These are phyloP conservation scores for Hydroisotoma schaefferi DNA, from an alignment of 2,888 invertebrate genomes.

Conservation along the genomic window DNA sequence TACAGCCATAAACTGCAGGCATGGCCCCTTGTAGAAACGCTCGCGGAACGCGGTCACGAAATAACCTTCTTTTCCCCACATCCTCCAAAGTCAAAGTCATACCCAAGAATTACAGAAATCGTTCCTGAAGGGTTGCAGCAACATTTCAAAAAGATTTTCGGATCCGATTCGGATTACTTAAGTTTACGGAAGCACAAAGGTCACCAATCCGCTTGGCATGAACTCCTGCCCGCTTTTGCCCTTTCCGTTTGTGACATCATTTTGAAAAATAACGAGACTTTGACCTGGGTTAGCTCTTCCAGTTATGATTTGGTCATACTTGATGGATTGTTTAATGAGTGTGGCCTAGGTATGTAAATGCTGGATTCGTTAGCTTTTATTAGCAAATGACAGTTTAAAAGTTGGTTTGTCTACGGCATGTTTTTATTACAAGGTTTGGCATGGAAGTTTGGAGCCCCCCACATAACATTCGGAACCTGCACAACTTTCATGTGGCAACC, in stretches of 20 bases:
- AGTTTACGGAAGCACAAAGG: conserved; percentile 17
- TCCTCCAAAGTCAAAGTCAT: conserved; percentile 13
- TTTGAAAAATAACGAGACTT: conserved; percentile 16
- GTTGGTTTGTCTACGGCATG: no score
- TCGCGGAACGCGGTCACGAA: conserved; percentile 34
- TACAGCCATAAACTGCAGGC: conserved; percentile 40
- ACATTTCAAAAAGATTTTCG: conserved; percentile 1
- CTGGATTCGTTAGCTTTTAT: conserved; percentile 25
- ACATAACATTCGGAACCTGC: not conserved
- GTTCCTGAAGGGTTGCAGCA: conserved; percentile 14
- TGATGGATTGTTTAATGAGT: conserved; percentile 36
- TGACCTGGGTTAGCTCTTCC: conserved; percentile 25
- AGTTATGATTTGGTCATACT: conserved; percentile 40
- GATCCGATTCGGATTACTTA: conserved; percentile 13
- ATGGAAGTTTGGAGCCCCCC: conserved; percentile 21
- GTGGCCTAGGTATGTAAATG: conserved; percentile 33
- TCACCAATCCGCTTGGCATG: conserved; percentile 8
- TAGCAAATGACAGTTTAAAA: no score
- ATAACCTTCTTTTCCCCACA: conserved; percentile 37
- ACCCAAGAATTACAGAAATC: conserved; percentile 32
- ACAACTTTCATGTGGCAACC: not conserved
- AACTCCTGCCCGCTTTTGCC: not conserved
- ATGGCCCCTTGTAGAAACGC: conserved; percentile 41
- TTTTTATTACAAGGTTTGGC: no score
- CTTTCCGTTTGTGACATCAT: conserved; percentile 16